Evolutionary conservation across 2,797 vertebrate genomes (phyloP).

Genomic region (Dermochelys coriacea): DNA sequence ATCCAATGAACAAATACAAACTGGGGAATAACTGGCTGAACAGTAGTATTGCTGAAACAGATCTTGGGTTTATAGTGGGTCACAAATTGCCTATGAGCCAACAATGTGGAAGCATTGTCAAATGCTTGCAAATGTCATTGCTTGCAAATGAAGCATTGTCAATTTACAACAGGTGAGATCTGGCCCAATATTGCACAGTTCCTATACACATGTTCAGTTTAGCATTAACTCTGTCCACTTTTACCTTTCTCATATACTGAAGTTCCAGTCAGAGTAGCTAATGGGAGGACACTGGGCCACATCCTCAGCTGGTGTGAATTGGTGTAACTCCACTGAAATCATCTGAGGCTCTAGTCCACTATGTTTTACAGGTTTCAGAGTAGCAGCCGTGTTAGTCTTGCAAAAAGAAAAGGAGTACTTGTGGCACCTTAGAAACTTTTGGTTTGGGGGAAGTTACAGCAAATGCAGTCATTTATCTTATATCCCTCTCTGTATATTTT

Average conservation of each 20-base stretch:
- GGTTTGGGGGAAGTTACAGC: not conserved
- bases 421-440: no score
- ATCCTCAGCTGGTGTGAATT: fast-evolving
- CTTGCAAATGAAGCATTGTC: not conserved
- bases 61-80: not conserved
- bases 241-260: not conserved
- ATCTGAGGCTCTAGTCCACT: not conserved
- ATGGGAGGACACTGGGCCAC: not conserved
- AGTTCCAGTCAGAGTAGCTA: not conserved
- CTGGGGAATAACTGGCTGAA: not conserved
- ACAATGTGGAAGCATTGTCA: not conserved
- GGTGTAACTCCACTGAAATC: not conserved
- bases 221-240: not conserved
- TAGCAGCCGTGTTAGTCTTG: no score
- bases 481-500: slow-evolving; percentile 42
- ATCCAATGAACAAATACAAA: not conserved
- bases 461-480: not conserved
- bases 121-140: no score
- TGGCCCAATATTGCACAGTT: not conserved
- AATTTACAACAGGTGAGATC: not conserved
- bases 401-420: no score
- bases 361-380: not conserved
- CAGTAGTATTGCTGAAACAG: not conserved
- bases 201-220: not conserved
- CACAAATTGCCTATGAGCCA: not conserved